Conservation (phyloP, 2,797 vertebrate genomes). For the Aselliscus stoliczkanus region DNA sequence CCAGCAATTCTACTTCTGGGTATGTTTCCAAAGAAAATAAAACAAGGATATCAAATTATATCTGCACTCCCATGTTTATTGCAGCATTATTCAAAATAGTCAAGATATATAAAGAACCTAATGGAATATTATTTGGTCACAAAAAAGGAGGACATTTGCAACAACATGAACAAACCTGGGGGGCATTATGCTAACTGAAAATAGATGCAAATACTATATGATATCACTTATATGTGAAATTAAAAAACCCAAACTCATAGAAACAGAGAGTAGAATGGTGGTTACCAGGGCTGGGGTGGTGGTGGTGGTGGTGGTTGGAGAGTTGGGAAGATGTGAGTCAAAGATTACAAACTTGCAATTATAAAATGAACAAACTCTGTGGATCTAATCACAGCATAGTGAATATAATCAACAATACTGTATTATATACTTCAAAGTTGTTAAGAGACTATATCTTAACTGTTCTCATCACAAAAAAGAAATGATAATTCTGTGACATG, state of each 20-base stretch:
- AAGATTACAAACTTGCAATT: too few relatives aligned
- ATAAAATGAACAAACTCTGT: too few relatives aligned
- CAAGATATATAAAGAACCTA: not conserved
- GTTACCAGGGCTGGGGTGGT: too few relatives aligned
- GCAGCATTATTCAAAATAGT: not conserved
- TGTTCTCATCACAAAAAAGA: too few relatives aligned
- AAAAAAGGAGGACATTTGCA: not conserved
- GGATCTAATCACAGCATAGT: too few relatives aligned
- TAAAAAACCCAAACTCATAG: not conserved
- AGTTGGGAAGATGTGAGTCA: too few relatives aligned
- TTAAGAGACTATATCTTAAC: too few relatives aligned
- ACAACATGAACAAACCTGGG: not conserved
- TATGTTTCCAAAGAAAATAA: not conserved
- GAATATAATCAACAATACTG: too few relatives aligned
- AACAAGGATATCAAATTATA: not conserved
- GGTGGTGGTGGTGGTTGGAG: not conserved
- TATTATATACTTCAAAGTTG: too few relatives aligned
- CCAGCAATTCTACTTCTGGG: not conserved
- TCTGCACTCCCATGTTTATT: not conserved
- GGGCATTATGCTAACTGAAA: not conserved
- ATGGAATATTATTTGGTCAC: not conserved
- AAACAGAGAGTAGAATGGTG: not conserved
- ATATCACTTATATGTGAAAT: not conserved
- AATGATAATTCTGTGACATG: too few relatives aligned
- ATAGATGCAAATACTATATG: too few relatives aligned